Evolutionary conservation across 2,888 invertebrate species (phyloP), one percentile per base, ranked within the genome.

Genomic region (Xiphydria camelus): DNA sequence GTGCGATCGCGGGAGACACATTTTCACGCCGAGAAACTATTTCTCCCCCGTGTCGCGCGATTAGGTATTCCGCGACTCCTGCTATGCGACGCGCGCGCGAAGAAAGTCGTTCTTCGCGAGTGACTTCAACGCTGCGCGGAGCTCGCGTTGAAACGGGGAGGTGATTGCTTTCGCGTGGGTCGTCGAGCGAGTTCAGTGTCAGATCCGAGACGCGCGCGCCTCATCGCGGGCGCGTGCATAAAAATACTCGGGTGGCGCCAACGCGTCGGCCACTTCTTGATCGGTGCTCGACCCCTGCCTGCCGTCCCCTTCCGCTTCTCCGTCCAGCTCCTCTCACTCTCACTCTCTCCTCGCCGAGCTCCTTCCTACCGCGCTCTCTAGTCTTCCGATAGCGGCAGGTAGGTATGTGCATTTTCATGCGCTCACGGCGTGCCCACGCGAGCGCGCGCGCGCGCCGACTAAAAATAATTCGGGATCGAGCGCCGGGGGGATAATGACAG

Each of bases 351-450:
- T 44, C 19, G 19, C 26, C 26, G 21, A 38, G 19, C 39, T 41
- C 33, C 42, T 49, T 25, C 39, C 41, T 33, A 41, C 19, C 36
- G 23, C 37, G 34, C 20, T 14, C 26, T 29, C 21, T 4, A 38
- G 37, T 47, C 53, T 51, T 51, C 50, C 23, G 42, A 34, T 32
- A 49, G 46, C 34, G 34, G 3, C 18, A 22, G 40, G 25, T 38
- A 52, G 59, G 64, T 66, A 66, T 63, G 66, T 49, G 55, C 59
- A 66, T 64, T 61, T 66, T 66, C 62, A 60, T 62, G 66, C 65
- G 54, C 63, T 64, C 60, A 62, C 63, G n/a, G n/a, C 61, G 59
- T 65, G 53, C 65, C 61, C 60, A 63, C 61, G 63, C 61, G 53
- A 36, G 45, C 52, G 60, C n/a, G n/a, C n/a, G n/a, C n/a, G n/a